phyloP scores from a whole-genome alignment of 2,113 vertebrate species.

The Drymodes brunneopygia region DNA sequence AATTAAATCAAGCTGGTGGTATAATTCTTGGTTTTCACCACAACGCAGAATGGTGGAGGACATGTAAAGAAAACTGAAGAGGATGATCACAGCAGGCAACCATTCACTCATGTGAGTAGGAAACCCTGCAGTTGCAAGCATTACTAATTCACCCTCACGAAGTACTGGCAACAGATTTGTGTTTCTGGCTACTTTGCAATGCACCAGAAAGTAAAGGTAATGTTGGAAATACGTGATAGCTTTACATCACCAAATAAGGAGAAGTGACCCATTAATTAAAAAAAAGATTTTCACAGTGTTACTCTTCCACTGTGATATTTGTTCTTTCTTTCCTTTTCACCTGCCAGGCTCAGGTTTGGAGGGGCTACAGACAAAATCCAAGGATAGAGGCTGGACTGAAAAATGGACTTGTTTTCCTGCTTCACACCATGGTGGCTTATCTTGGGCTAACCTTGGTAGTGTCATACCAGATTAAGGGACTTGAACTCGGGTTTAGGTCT shows the following conservation, averaged over 20 bases:
- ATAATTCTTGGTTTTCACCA: not conserved
- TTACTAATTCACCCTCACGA: not conserved
- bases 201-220: not conserved
- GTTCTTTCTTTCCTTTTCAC: not conserved
- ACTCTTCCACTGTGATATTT: not conserved
- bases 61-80: not conserved
- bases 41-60: not conserved
- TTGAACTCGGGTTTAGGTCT: not conserved
- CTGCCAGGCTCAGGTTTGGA: not conserved
- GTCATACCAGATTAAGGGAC: not conserved
- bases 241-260: not conserved
- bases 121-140: not conserved
- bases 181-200: not conserved
- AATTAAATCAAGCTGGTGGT: not conserved
- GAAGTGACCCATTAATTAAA: not conserved
- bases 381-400: not conserved
- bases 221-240: not conserved
- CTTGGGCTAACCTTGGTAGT: not conserved
- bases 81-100: not conserved
- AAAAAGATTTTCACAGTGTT: not conserved
- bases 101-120: rapidly evolving
- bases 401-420: not conserved
- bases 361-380: not conserved
- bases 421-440: not conserved
- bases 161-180: not conserved